Conservation (phyloP, 2,113 vertebrate species). For the Falcunculus frontatus region DNA sequence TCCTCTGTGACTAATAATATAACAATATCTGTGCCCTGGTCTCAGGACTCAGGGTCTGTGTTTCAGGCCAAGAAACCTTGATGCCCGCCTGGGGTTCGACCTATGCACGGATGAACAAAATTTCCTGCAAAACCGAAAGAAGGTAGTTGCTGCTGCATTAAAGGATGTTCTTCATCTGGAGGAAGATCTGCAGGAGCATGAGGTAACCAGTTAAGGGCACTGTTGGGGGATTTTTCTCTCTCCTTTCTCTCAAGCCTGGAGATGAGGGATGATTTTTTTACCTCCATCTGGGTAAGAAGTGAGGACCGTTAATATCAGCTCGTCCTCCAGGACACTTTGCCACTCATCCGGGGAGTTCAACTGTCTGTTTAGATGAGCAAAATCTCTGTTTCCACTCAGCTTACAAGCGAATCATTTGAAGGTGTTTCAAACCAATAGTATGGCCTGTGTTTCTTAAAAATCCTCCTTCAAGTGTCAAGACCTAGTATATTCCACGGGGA, state of each 20-base stretch:
- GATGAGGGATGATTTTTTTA: neutral
- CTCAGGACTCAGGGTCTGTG: conserved; percentile 61
- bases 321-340: neutral
- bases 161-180: conserved; percentile 75
- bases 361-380: neutral
- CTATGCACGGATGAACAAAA: conserved; percentile 75
- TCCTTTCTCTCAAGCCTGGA: neutral
- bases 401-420: neutral
- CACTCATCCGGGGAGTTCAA: neutral
- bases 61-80: conserved; percentile 52
- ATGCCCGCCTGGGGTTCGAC: conserved; percentile 76
- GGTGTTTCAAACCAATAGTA: neutral
- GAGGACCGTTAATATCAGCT: neutral
- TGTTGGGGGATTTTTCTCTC: neutral
- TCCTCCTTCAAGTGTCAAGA: neutral
- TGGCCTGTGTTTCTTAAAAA: neutral
- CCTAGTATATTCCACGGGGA: neutral
- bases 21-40: neutral
- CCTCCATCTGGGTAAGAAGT: neutral
- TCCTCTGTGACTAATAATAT: accelerated
- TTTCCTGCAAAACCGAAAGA: conserved; percentile 78
- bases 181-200: conserved; percentile 60
- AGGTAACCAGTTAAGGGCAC: conserved; percentile 58
- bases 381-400: neutral
- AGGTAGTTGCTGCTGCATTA: conserved; percentile 68